These are phyloP conservation scores for Ganaspis sp. DNA, from an alignment of 1,140 invertebrate species.

Conservation along the genomic window DNA sequence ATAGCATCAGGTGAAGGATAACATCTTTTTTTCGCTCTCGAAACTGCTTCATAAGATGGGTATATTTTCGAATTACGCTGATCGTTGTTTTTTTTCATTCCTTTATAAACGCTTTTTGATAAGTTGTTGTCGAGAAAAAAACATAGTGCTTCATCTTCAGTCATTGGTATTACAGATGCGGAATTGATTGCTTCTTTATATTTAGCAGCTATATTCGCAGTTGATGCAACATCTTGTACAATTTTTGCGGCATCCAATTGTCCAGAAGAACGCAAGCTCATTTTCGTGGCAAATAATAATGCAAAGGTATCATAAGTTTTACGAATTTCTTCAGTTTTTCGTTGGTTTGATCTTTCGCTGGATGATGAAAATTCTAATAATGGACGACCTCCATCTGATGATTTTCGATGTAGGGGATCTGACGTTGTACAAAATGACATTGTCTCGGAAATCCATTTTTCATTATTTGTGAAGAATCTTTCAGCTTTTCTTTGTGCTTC, in stretches of 20 bases:
- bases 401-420: neutral
- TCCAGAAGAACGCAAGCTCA: slow-evolving; percentile 28
- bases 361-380: slow-evolving; percentile 6
- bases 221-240: neutral
- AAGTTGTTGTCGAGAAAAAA: too few species aligned
- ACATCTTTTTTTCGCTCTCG: too few species aligned
- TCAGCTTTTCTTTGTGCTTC: neutral
- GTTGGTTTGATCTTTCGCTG: slow-evolving; percentile 15
- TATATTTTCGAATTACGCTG: slow-evolving; percentile 27
- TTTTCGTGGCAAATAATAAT: slow-evolving; percentile 19
- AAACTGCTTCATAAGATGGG: slow-evolving; percentile 27
- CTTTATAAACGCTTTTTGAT: too few species aligned
- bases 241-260: neutral
- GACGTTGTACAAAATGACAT: neutral
- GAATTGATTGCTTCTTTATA: slow-evolving; percentile 25
- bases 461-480: slow-evolving; percentile 17
- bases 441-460: neutral
- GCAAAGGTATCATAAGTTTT: neutral
- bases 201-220: slow-evolving; percentile 23
- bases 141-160: slow-evolving; percentile 30
- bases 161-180: neutral
- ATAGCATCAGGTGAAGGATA: too few species aligned
- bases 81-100: neutral
- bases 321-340: slow-evolving; percentile 30
- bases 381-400: slow-evolving; percentile 29